phyloP scores from a whole-genome alignment of 2,888 invertebrate genomes.

The Eugnorisma glareosa region DNA sequence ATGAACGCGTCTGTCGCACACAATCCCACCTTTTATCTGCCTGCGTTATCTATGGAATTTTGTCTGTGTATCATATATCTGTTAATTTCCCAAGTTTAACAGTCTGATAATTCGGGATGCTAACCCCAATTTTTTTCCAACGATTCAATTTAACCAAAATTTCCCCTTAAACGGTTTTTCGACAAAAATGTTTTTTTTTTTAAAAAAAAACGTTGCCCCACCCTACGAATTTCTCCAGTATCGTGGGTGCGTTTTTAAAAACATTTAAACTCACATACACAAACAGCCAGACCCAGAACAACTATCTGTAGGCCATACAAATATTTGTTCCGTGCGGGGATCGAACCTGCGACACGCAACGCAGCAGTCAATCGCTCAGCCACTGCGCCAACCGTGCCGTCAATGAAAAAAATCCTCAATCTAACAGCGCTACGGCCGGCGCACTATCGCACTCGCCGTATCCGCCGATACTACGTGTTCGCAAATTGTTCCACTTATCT shows the following conservation, averaged over 20 bases:
- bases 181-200: too few species aligned
- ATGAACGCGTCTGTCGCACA: neutral
- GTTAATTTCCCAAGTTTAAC: neutral
- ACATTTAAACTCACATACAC: too few species aligned
- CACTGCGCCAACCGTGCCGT: too few species aligned
- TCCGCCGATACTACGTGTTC: constrained; percentile 70
- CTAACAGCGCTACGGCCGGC: neutral
- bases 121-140: neutral
- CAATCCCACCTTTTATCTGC: neutral
- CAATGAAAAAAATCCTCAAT: neutral
- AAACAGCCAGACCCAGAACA: too few species aligned
- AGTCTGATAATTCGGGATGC: neutral
- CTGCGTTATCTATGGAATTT: neutral
- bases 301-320: too few species aligned
- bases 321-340: too few species aligned
- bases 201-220: too few species aligned
- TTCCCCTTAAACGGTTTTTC: neutral
- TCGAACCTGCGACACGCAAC: too few species aligned
- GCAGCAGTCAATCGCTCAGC: too few species aligned
- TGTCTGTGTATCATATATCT: neutral
- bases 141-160: neutral
- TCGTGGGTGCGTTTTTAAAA: too few species aligned
- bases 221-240: too few species aligned
- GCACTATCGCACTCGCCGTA: constrained; percentile 55
- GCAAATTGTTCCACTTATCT: constrained; percentile 65